phyloP scores from a whole-genome alignment of 2,888 invertebrate genomes.

The Drosophila mercatorum region DNA sequence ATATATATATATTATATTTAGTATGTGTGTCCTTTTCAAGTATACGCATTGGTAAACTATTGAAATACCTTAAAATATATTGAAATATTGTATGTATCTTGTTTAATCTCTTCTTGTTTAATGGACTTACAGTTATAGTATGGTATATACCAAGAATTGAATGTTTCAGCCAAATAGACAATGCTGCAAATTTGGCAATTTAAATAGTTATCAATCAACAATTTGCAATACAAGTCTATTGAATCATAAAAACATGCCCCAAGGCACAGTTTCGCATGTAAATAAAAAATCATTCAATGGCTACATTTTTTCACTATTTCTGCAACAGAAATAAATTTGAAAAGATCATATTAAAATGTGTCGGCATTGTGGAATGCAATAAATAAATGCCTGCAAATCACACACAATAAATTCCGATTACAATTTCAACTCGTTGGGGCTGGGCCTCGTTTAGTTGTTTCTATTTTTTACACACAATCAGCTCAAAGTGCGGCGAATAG shows the following conservation, averaged over 20 bases:
- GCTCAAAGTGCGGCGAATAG: conserved; percentile 28
- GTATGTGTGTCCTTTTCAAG: too few species aligned
- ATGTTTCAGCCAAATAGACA: neutral
- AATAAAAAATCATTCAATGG: neutral
- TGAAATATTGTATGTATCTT: too few species aligned
- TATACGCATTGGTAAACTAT: too few species aligned
- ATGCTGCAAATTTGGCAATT: neutral
- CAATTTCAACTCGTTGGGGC: conserved; percentile 18
- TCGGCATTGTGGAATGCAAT: conserved; percentile 11
- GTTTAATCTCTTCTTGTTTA: too few species aligned
- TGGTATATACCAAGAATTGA: neutral
- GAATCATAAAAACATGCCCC: conserved; percentile 4
- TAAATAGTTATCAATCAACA: conserved; percentile 5
- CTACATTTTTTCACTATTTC: neutral
- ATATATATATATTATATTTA: too few species aligned
- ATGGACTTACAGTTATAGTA: too few species aligned
- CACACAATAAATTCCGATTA: conserved; percentile 47
- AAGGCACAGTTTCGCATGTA: neutral
- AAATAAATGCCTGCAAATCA: conserved; percentile 44
- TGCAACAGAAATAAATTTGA: neutral
- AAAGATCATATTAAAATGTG: conserved; percentile 7
- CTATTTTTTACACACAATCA: conserved; percentile 33
- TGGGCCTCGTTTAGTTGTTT: conserved; percentile 5
- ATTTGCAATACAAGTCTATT: neutral
- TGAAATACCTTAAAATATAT: too few species aligned